phyloP scores from a whole-genome alignment of 35 echinoderm and acorn worm species.

The Holothuria glaberrima region DNA sequence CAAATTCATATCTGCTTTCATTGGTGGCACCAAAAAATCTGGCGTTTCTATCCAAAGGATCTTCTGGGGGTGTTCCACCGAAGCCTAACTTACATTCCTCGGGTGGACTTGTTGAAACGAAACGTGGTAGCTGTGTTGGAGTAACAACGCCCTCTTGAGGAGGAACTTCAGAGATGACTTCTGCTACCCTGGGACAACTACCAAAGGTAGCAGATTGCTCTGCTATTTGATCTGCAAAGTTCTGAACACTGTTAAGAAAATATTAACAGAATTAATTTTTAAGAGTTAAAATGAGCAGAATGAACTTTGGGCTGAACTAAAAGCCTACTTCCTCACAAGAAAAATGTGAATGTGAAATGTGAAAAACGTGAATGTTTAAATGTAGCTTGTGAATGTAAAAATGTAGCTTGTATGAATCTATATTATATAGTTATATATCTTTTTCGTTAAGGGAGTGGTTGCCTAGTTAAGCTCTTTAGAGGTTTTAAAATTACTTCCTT shows the following conservation, averaged over 20 bases:
- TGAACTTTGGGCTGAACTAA: no score
- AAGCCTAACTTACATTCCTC: constrained; percentile 16
- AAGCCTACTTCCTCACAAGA: no score
- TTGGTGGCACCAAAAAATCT: constrained; percentile 33
- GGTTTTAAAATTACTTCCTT: no score
- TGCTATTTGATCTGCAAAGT: constrained; percentile 32
- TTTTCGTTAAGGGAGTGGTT: no score
- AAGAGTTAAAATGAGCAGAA: no score
- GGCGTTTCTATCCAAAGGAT: constrained; percentile 17
- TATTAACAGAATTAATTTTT: neutral
- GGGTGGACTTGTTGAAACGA: neutral
- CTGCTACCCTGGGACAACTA: constrained; percentile 2
- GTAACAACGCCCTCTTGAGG: neutral
- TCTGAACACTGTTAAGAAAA: constrained; percentile 6
- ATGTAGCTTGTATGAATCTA: no score
- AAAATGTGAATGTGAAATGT: no score
- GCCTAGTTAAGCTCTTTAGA: no score
- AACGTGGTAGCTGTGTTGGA: neutral
- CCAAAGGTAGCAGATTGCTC: neutral
- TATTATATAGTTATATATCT: no score
- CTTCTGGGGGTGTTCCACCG: neutral
- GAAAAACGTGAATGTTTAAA: no score
- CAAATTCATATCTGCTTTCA: constrained; percentile 57
- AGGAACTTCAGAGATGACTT: neutral
- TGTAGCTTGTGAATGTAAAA: no score